Base-by-base conservation (phyloP, 2,888 invertebrate genomes). In the Serrognathus titanus region DNA sequence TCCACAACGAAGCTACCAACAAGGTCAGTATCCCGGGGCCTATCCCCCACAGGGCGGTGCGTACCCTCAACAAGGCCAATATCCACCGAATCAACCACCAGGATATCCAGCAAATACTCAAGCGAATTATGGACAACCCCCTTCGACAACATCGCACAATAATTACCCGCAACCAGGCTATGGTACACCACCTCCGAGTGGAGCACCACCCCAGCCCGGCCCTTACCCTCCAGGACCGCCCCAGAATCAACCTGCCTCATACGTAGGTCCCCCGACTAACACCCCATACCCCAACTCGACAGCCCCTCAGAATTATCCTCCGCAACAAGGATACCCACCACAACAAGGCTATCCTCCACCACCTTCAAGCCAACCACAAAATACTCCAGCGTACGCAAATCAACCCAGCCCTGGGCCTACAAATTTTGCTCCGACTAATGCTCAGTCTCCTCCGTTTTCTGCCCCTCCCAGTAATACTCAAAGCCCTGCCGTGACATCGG, bases 61-160 rank as follows among this genome's bases (percentile, higher is more conserved):
- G 36, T 87, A 88, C 76, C 86, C 86, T 10, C 86, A 86, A 53
- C 86, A 86, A 50, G 82, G 80, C 55, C 81, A 81, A 58, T 86
- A 86, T 69, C 82, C 85, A 41, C 85, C 87, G 31, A 86, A 85
- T 63, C 87, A 85, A 74, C 85, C 85, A 35, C 87, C 87, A 65
- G 85, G 83, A 1, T 88, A 88, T 55, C 85, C 87, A 8, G 76
- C 82, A 7, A 79, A 78, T 63, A 71, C 80, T 10, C 85, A 83
- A 71, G 81, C 81, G 31, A 81, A 78, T 64, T 85, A 85, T 75
- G 85, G 84, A 1, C 85, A 84, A 58, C 84, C 85, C 41, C 84
- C 82, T 12, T 80, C 83, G 40, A 83, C 84, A 53, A 76, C 83
- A 60, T 66, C 82, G 74, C 78, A 75, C 64, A 83, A 79, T 69